phyloP scores from a whole-genome alignment of 2,113 vertebrate genomes.

The Embiotoca jacksoni region DNA sequence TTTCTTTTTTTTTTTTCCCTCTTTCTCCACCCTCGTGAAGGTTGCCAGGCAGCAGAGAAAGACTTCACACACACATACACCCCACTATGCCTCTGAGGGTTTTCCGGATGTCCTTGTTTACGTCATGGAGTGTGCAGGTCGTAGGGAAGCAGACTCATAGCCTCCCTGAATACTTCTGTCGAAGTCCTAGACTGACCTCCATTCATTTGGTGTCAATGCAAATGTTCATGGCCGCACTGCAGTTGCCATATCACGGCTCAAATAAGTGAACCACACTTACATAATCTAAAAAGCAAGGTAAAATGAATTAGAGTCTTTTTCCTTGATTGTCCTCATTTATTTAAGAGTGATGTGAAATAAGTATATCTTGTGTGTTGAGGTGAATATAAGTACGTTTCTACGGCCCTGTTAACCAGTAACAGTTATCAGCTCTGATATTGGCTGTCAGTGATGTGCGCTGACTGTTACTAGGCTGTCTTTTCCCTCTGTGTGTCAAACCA shows the following conservation, averaged over 20 bases:
- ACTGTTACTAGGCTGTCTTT: constrained; percentile 54
- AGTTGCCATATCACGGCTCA: constrained; percentile 2
- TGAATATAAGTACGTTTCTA: constrained; percentile 4
- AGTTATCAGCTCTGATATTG: constrained; percentile 22
- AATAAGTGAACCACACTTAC: background rate
- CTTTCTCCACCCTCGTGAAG: constrained; percentile 67
- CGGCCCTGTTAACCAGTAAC: background rate
- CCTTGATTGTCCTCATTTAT: background rate
- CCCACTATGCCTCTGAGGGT: constrained; percentile 79
- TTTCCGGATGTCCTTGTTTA: constrained; percentile 85
- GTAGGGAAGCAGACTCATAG: constrained; percentile 65
- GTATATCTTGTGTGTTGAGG: background rate
- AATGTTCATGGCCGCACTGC: constrained; percentile 18
- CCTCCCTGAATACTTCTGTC: constrained; percentile 63
- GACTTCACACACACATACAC: constrained; percentile 78
- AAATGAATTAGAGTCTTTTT: background rate
- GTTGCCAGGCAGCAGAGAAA: constrained; percentile 83
- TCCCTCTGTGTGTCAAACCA: constrained; percentile 68
- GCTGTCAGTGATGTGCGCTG: constrained; percentile 48
- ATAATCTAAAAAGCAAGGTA: background rate
- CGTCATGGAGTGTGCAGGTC: constrained; percentile 77
- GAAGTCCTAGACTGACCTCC: constrained; percentile 59
- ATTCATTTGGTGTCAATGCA: constrained; percentile 57
- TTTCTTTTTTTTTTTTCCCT: constrained; percentile 47
- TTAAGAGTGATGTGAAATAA: background rate